Conservation (phyloP, 1,140 invertebrate species). For the Tetramorium alpestre region DNA sequence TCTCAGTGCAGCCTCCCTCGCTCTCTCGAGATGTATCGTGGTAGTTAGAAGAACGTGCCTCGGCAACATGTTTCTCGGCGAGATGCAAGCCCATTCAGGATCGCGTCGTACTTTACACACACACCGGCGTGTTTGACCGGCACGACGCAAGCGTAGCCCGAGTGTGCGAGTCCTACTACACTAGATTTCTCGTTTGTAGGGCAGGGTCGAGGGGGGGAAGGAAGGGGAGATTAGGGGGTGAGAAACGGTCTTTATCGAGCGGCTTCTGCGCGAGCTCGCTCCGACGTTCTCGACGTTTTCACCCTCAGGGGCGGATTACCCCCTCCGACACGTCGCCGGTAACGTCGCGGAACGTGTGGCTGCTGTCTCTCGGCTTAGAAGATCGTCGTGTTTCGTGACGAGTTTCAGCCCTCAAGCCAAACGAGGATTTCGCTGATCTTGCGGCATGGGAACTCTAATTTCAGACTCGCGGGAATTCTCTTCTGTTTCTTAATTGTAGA, state of each 20-base stretch:
- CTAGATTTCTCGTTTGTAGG: slow-evolving; percentile 69
- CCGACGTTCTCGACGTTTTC: slow-evolving; percentile 36
- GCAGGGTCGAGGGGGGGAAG: slow-evolving; percentile 64
- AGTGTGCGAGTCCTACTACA: slow-evolving; percentile 62
- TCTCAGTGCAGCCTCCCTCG: not conserved
- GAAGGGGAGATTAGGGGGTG: not conserved
- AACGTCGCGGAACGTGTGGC: not conserved
- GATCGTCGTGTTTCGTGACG: no score
- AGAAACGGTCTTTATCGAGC: slow-evolving; percentile 80
- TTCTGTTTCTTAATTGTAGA: not conserved
- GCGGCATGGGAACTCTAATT: not conserved
- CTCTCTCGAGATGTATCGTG: not conserved
- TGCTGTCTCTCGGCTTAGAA: not conserved
- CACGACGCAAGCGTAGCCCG: slow-evolving; percentile 49
- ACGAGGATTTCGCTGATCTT: not conserved
- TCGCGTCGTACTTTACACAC: not conserved
- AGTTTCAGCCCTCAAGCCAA: no score
- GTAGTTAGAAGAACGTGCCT: not conserved
- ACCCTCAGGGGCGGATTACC: slow-evolving; percentile 39
- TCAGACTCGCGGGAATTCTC: not conserved
- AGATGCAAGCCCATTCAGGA: slow-evolving; percentile 43
- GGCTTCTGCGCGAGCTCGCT: slow-evolving; percentile 78
- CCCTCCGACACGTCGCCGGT: not conserved
- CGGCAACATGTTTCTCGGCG: not conserved
- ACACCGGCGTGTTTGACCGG: not conserved